Conservation (phyloP, 2,797 vertebrate species). For the Lutra lutra region DNA sequence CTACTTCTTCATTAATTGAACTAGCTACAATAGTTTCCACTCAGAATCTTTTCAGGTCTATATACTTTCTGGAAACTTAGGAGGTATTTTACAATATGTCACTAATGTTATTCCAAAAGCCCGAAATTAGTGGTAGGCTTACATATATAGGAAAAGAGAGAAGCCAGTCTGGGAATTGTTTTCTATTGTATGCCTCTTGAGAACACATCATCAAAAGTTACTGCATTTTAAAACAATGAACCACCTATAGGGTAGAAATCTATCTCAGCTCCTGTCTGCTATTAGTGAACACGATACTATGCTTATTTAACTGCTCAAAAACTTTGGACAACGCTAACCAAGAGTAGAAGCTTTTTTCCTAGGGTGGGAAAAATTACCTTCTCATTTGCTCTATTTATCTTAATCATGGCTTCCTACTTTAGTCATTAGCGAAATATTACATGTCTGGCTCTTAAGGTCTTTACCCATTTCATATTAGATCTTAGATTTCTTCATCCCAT, state of each 20-base stretch:
- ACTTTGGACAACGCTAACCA: background rate
- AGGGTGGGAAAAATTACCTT: background rate
- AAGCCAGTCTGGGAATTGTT: background rate
- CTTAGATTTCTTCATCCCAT: conserved; percentile 62
- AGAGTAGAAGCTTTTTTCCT: background rate
- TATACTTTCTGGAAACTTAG: conserved; percentile 14
- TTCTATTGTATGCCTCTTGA: conserved; percentile 5
- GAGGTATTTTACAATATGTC: conserved; percentile 34
- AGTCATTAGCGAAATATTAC: conserved; percentile 4
- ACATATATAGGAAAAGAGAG: background rate
- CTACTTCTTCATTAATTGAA: conserved; percentile 22
- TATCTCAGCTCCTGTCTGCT: background rate
- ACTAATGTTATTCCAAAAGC: conserved; percentile 52
- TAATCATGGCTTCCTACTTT: background rate
- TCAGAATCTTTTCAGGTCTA: conserved; percentile 34
- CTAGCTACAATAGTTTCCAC: conserved; percentile 6
- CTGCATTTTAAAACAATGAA: background rate
- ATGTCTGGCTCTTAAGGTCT: background rate
- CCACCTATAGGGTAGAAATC: background rate
- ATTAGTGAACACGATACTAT: background rate
- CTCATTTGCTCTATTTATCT: background rate
- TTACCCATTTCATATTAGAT: conserved; percentile 48
- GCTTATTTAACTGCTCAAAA: conserved; percentile 26
- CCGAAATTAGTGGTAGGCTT: background rate
- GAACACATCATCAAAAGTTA: background rate